phyloP scores from a whole-genome alignment of 1,140 invertebrate species.

The Drosophila sp. region DNA sequence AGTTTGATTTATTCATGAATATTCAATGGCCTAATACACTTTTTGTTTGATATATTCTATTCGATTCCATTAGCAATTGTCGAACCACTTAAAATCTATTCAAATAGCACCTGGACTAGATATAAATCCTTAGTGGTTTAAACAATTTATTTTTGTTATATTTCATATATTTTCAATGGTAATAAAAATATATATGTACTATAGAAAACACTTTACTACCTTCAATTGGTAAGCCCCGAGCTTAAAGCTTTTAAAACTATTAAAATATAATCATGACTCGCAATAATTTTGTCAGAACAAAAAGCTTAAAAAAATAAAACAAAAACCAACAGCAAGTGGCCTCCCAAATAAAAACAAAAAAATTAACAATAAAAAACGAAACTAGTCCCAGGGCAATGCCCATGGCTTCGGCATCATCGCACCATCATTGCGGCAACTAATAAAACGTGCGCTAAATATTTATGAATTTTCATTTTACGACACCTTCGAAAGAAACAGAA shows the following conservation, averaged over 20 bases:
- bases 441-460: conserved; percentile 78
- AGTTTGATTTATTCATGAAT: neutral
- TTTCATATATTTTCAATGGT: neutral
- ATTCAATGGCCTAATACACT: neutral
- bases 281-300: neutral
- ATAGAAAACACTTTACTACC: too few relatives aligned
- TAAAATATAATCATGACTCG: conserved; percentile 2
- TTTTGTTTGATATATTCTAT: neutral
- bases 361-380: conserved; percentile 17
- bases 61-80: neutral
- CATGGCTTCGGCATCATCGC: conserved; percentile 23
- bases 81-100: neutral
- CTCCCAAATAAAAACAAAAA: conserved; percentile 35
- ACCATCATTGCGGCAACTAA: conserved; percentile 52
- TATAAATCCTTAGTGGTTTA: neutral
- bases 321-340: conserved; percentile 1
- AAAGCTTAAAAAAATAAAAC: conserved; percentile 12
- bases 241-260: conserved; percentile 8
- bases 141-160: neutral
- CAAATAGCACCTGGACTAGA: neutral
- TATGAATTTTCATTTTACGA: conserved; percentile 78
- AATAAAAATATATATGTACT: neutral
- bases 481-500: conserved; percentile 55
- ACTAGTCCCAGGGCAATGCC: conserved; percentile 38
- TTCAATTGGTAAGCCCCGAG: neutral